Evolutionary conservation across 2,797 vertebrate genomes (phyloP), one percentile per base, ranked within the genome.

Genomic region (Neopelma chrysocephalum): DNA sequence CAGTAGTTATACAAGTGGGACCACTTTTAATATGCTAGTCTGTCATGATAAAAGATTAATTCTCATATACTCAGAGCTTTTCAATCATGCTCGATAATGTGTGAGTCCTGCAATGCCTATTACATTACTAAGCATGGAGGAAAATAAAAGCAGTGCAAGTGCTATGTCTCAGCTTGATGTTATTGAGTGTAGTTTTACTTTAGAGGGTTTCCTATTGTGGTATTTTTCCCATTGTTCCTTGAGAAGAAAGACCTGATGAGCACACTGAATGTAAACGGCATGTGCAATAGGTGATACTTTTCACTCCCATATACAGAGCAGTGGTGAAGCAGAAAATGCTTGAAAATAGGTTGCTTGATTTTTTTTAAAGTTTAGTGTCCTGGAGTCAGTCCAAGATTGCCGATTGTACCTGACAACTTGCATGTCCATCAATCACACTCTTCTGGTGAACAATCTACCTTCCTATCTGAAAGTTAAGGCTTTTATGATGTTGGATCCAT

Each of bases 161-260:
- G 88, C 77, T 94, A 85, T 83, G 95, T 92, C 96, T 95, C 96
- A 97, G 93, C 96, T 97, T 97, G 96, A 97, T 96, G 91, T 97
- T 96, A 97, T 96, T 97, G 96, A 97, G 65, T 4, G 42, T 93
- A 96, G 96, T 96, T 97, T 96, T 96, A 95, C 92, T 96, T 96
- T 90, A 89, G 93, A 96, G 91, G 84, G 86, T 92, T 97, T 96
- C 90, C 95, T 96, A 94, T 95, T 97, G 97, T 94, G 82, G 79
- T 89, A 94, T 96, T 97, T 97, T 96, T 90, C 73, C 71, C 88
- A 96, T 97, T 97, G 97, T 97, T 96, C 90, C 27, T 64, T 40
- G 57, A 95, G 88, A 97, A 97, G 96, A 97, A 97, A 97, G 95
- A 97, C 92, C 96, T 96, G 96, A 97, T 96, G 96, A 97, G 86